Percentiles rank a stretch among this genome's conserved stretches.
Evolutionary conservation across 2,797 vertebrate genomes (phyloP).

Genomic region (Coccyzus lansbergi): DNA sequence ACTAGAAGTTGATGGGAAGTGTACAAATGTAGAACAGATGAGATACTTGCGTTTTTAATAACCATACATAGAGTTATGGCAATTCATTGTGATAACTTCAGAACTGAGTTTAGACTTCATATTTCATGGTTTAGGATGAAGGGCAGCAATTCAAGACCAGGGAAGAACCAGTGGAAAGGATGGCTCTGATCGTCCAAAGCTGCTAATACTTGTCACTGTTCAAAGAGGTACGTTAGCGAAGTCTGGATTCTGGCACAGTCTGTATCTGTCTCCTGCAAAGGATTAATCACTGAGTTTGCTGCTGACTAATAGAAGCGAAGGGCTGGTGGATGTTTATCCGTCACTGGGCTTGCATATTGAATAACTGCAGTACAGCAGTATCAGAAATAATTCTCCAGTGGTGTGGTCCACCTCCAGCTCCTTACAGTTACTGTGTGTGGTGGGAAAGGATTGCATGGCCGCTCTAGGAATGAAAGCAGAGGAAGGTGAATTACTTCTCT

Average conservation of each 20-base stretch:
- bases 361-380: neutral
- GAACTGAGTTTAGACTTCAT: neutral
- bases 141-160: neutral
- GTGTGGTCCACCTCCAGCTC: neutral
- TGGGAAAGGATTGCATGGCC: neutral
- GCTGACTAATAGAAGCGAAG: neutral
- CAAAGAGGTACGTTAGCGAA: neutral
- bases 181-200: neutral
- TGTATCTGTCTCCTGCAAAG: neutral
- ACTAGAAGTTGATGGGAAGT: neutral
- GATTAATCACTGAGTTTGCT: neutral
- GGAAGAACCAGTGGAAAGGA: neutral
- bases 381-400: accelerated
- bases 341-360: neutral
- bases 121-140: neutral
- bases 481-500: neutral
- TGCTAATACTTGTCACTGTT: neutral
- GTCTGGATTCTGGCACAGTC: neutral
- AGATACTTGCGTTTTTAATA: neutral
- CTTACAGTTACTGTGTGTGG: neutral
- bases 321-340: neutral
- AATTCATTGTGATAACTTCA: neutral
- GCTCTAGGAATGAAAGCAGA: neutral
- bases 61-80: neutral
- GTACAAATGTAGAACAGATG: neutral